phyloP scores from a whole-genome alignment of 2,888 invertebrate genomes.

The Gerris lacustris region DNA sequence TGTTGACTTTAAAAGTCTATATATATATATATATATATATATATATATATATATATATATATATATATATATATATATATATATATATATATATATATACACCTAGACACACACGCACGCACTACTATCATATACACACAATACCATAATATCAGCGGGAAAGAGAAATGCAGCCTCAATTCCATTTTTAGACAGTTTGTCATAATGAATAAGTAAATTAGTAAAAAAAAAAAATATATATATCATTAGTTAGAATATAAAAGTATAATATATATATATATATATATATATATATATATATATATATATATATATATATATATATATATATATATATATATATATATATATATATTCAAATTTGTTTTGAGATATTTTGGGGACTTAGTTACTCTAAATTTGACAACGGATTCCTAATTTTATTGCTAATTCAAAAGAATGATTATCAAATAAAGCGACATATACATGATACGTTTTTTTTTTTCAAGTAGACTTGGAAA shows the following conservation, averaged over 20 bases:
- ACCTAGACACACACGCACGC: not conserved
- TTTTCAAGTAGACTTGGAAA: no score
- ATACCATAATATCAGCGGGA: no score
- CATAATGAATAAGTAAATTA: no score
- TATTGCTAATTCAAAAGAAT: not conserved
- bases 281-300: constrained; percentile 11
- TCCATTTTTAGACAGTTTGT: no score
- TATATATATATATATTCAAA: not conserved
- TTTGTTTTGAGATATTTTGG: not conserved
- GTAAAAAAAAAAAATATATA: no score
- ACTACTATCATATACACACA: no score
- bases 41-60: constrained; percentile 13
- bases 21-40: constrained; percentile 6
- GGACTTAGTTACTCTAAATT: not conserved
- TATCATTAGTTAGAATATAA: not conserved
- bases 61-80: constrained; percentile 3
- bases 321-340: constrained; percentile 1
- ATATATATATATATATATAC: constrained; percentile 1
- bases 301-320: constrained; percentile 1
- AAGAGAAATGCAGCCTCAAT: no score
- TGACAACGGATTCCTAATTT: not conserved
- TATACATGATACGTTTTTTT: no score
- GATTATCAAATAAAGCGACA: no score
- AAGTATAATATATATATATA: constrained; percentile 11
- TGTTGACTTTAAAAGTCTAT: not conserved